phyloP scores from a whole-genome alignment of 2,888 invertebrate species.

The Oasisia sp. region DNA sequence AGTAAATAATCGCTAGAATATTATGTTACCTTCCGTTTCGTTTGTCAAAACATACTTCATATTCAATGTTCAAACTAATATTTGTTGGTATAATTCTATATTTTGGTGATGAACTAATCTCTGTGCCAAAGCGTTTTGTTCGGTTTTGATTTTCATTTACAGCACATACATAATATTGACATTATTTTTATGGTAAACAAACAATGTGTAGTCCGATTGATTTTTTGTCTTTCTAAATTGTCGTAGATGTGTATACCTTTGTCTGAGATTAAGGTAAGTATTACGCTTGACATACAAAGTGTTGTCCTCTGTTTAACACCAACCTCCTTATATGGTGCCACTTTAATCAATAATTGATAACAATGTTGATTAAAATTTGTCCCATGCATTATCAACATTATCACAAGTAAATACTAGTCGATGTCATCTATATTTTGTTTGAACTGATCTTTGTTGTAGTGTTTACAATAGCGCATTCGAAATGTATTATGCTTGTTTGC shows the following conservation, averaged over 20 bases:
- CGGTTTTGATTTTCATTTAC: too few species aligned
- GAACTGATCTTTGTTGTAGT: too few species aligned
- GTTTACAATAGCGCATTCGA: too few species aligned
- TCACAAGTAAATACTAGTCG: too few species aligned
- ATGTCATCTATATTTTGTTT: too few species aligned
- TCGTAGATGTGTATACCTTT: not conserved
- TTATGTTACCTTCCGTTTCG: not conserved
- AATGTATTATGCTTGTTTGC: too few species aligned
- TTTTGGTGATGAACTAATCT: not conserved
- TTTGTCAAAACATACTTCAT: not conserved
- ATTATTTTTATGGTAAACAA: too few species aligned
- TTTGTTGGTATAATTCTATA: not conserved
- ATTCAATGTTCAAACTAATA: not conserved
- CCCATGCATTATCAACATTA: too few species aligned
- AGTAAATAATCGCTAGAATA: not conserved
- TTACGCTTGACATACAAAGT: not conserved
- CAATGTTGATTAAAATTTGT: not conserved
- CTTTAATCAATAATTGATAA: not conserved
- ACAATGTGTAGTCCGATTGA: not conserved
- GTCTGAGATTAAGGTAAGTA: not conserved
- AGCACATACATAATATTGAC: too few species aligned
- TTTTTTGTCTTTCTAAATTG: not conserved
- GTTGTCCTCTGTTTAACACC: not conserved
- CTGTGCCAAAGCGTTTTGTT: not conserved
- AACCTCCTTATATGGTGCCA: too few species aligned